phyloP scores from a whole-genome alignment of 2,113 vertebrate species.

The Callocephalon fimbriatum region DNA sequence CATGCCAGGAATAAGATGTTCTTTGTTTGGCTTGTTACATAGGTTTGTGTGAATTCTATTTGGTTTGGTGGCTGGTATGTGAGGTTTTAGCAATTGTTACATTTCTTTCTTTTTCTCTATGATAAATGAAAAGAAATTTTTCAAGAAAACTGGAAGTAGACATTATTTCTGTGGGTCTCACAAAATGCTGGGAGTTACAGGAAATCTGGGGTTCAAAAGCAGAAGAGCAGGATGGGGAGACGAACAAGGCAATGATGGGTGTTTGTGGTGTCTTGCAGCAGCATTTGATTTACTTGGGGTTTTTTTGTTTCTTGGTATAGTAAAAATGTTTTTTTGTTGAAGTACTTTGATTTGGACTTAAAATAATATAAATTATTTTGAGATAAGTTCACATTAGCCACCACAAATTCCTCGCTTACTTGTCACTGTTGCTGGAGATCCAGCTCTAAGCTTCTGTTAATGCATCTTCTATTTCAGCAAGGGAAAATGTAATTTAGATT shows the following conservation, averaged over 20 bases:
- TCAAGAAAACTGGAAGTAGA: not conserved
- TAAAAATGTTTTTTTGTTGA: conserved; percentile 21
- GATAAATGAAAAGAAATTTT: not conserved
- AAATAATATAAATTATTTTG: not conserved
- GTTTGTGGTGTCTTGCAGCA: not conserved
- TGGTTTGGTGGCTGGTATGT: not conserved
- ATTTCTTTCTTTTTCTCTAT: not conserved
- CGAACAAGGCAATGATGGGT: not conserved
- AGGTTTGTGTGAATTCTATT: not conserved
- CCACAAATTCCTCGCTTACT: not conserved
- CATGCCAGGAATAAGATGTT: not conserved
- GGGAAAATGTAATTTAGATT: conserved; percentile 33
- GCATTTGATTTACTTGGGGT: not conserved
- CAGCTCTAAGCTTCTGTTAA: not conserved
- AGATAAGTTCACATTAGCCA: not conserved
- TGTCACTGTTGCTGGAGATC: not conserved
- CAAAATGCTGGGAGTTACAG: not conserved
- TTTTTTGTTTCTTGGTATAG: not conserved
- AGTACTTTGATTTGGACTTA: conserved; percentile 22
- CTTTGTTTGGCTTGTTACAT: not conserved
- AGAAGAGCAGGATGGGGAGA: not conserved
- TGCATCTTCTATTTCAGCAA: conserved; percentile 7
- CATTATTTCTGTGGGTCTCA: not conserved
- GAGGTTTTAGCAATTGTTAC: not conserved
- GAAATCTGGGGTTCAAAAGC: not conserved